Conservation (phyloP, 1,140 invertebrate species). For the Tribolium castaneum region DNA sequence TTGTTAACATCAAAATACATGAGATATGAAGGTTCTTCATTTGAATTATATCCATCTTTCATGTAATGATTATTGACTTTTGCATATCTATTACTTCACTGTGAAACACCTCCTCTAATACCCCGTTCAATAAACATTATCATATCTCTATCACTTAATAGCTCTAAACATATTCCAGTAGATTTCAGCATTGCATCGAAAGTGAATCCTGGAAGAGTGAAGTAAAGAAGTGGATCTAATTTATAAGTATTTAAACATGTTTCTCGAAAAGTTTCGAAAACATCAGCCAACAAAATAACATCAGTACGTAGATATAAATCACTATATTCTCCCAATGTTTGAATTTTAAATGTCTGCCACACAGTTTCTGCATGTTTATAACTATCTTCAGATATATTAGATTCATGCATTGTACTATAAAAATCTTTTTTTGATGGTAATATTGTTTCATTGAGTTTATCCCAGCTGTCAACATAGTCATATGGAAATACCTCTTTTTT, state of each 20-base stretch:
- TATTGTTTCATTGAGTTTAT: conserved; percentile 52
- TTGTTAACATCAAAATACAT: conserved; percentile 64
- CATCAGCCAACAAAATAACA: conserved; percentile 61
- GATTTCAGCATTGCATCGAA: conserved; percentile 51
- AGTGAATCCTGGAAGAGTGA: conserved; percentile 55
- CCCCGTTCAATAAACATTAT: too few relatives aligned
- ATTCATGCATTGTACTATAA: not conserved
- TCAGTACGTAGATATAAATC: conserved; percentile 39
- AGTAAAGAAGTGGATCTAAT: conserved; percentile 61
- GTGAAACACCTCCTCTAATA: too few relatives aligned
- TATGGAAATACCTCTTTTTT: conserved; percentile 60
- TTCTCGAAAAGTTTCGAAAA: conserved; percentile 65
- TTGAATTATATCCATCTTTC: conserved; percentile 61
- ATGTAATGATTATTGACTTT: conserved; percentile 63
- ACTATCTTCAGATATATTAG: too few relatives aligned
- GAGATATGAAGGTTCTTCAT: conserved; percentile 53
- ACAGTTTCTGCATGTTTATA: conserved; percentile 42
- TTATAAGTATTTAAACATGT: conserved; percentile 55
- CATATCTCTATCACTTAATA: not conserved
- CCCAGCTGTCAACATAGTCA: conserved; percentile 55
- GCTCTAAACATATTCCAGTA: not conserved
- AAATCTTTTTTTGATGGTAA: not conserved
- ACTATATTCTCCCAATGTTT: not conserved
- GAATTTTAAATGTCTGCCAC: conserved; percentile 46
- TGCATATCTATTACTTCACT: conserved; percentile 50